A percentile compares a stretch with the other conserved stretches of the same genome.
Evolutionary conservation across 1,140 invertebrate species (phyloP).

Genomic region (Brachionus asplanchnoidis): DNA sequence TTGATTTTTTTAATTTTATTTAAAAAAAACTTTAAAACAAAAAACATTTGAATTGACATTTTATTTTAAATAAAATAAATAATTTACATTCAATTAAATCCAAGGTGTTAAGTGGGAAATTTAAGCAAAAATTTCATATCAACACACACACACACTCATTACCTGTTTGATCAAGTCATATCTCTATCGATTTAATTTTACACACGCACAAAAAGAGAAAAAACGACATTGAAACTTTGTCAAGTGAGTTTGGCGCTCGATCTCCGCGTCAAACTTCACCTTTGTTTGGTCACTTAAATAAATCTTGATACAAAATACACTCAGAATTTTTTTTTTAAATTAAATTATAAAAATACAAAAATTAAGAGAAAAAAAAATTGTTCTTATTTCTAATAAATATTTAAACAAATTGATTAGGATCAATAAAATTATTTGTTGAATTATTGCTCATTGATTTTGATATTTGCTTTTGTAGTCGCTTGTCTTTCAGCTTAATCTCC

Average conservation of each 20-base stretch:
- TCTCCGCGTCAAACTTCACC: background rate
- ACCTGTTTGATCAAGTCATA: background rate
- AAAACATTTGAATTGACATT: background rate
- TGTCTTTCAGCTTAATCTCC: conserved; percentile 5
- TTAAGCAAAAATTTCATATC: background rate
- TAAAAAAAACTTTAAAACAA: background rate
- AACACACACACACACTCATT: background rate
- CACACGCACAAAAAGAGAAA: background rate
- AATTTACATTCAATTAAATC: background rate
- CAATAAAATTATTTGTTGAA: conserved; percentile 11
- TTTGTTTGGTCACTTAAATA: background rate
- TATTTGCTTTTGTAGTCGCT: background rate
- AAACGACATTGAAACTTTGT: background rate
- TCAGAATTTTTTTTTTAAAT: background rate
- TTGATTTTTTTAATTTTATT: background rate
- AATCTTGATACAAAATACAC: background rate
- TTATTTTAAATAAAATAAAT: background rate
- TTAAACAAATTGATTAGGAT: conserved; percentile 37
- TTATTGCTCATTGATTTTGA: conserved; percentile 16
- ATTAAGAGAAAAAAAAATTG: background rate
- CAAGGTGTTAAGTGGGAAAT: background rate
- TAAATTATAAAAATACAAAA: conserved; percentile 13
- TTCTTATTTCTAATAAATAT: background rate
- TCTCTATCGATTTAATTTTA: background rate
- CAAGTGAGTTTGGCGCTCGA: background rate